These are phyloP conservation scores for Geodia barretti DNA, from an alignment of 37 sponge, comb jelly and placozoan species.

Conservation along the genomic window DNA sequence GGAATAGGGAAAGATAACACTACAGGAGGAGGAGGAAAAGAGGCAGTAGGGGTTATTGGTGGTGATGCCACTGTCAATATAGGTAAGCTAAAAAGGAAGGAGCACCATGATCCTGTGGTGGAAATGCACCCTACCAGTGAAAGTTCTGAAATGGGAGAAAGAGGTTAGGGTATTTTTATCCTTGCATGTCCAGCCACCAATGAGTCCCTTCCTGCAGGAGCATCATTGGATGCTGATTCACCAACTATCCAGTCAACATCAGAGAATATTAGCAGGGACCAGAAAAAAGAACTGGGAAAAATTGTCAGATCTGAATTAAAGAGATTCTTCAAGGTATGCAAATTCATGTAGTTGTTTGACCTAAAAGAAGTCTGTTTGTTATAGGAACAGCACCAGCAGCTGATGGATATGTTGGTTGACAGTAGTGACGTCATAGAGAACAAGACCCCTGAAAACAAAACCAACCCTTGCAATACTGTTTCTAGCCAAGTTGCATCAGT, in stretches of 20 bases:
- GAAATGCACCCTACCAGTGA: no score
- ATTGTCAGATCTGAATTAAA: slow-evolving; percentile 26
- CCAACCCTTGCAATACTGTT: no score
- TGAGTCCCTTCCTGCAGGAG: no score
- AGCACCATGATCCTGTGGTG: slow-evolving; percentile 3
- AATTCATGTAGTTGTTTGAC: neutral
- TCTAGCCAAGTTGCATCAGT: no score
- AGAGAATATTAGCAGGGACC: slow-evolving; percentile 1
- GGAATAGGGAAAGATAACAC: neutral
- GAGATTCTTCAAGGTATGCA: slow-evolving; percentile 10
- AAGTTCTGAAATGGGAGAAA: no score
- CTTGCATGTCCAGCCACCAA: no score
- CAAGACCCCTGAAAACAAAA: no score
- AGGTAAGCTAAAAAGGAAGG: neutral
- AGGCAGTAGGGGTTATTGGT: neutral
- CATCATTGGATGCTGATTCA: no score
- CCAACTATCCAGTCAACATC: no score
- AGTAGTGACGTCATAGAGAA: no score
- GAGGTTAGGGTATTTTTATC: no score
- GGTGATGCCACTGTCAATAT: neutral
- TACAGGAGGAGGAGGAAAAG: neutral
- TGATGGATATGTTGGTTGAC: neutral
- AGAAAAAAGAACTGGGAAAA: neutral
- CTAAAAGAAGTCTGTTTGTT: neutral
- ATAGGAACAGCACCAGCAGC: neutral